Base-by-base conservation (phyloP, 1,140 invertebrate species). In the Marisa cornuarietis region DNA sequence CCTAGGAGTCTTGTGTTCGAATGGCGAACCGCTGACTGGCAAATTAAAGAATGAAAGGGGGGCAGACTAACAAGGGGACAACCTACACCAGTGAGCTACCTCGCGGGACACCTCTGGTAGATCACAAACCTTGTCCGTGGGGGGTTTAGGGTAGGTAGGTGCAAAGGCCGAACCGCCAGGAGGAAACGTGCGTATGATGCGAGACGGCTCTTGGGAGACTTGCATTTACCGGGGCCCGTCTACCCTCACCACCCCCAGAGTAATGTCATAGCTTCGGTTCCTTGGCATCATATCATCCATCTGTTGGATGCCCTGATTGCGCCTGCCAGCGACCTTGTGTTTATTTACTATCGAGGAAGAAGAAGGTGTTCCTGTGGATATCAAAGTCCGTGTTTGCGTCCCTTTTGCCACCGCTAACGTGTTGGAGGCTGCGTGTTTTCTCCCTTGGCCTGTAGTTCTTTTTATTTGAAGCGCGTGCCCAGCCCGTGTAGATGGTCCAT, bases 201-300 rank as follows among this genome's bases (percentile, higher is more conserved):
- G 22, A 68, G 65, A 31, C 22, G 65, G 65, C 65, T 11, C 65
- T 14, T 68, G 65, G 65, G 14, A 31, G 65, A 68, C n/a, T 14
- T 14, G 22, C 13, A 31, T 68, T 63, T 63, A 63, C 62, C n/a
- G 62, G 3, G n/a, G 62, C 18, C n/a, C 62, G 62, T 63, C 62
- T 4, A 18, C 62, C n/a, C 62, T 18, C 62, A 42, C 31, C 31
- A 42, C 31, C 31, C 2, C 31, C 31, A 42, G 31, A 42, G 22
- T 68, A 68, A n/a, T 68, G 65, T 68, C 65, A 18, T 13, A 22
- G 65, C 13, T 18, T 68, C 26, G 10, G 1, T 14, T 31, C 65
- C 9, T 68, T 31, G 65, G 65, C 13, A 68, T 68, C 65, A 14
- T 68, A 68, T 14, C 65, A n/a, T 68, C 65, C 65, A 68, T 68